These are phyloP conservation scores for Halictus rubicundus DNA, from an alignment of 1,140 invertebrate genomes.

Conservation along the genomic window DNA sequence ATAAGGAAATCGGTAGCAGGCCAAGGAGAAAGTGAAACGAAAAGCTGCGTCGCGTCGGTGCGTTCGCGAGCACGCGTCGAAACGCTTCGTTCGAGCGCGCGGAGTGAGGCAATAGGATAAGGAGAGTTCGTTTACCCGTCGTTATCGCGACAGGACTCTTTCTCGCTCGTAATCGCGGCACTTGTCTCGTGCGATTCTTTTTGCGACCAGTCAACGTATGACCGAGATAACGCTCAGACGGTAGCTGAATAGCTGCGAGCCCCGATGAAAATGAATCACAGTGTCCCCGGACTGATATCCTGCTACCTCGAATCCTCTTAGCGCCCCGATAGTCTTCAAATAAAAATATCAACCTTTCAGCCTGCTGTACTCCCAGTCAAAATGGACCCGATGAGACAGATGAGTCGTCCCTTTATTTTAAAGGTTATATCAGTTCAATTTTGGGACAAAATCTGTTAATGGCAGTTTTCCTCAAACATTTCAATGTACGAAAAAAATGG, in stretches of 20 bases:
- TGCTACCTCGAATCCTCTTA: background rate
- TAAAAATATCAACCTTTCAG: no score
- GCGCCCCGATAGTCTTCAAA: no score
- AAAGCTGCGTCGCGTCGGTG: background rate
- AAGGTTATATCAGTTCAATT: no score
- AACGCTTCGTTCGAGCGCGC: background rate
- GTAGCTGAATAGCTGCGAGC: conserved; percentile 16
- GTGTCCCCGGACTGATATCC: background rate
- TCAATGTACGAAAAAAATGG: no score
- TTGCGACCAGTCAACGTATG: conserved; percentile 26
- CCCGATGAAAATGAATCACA: background rate
- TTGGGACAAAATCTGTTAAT: no score
- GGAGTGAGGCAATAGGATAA: conserved; percentile 45
- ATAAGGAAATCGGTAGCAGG: background rate
- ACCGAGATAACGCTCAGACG: conserved; percentile 37
- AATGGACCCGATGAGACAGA: no score
- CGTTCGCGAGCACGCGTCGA: no score
- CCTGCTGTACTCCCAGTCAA: no score
- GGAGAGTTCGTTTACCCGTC: conserved; percentile 64
- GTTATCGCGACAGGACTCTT: conserved; percentile 66
- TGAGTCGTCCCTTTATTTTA: no score
- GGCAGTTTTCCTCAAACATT: no score
- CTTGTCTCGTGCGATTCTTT: conserved; percentile 62
- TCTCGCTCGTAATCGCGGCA: conserved; percentile 55
- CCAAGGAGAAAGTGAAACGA: conserved; percentile 19